Conservation (phyloP, 2,888 invertebrate genomes). For the Oligia fasciuncula region DNA sequence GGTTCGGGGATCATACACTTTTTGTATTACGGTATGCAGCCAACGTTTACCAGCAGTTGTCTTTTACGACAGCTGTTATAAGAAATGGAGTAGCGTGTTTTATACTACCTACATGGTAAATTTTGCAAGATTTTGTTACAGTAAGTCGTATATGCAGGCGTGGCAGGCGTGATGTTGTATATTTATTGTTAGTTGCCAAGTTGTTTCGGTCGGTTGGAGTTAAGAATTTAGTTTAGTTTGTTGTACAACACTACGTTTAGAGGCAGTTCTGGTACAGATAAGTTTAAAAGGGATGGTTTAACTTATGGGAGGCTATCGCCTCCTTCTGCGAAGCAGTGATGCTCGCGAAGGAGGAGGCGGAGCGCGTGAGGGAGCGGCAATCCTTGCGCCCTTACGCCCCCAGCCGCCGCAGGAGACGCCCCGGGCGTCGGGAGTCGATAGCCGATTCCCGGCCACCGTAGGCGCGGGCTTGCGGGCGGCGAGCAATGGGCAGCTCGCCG, state of each 20-base stretch:
- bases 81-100: background rate
- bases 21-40: background rate
- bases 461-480: no score
- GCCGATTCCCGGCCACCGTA: no score
- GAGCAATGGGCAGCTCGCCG: no score
- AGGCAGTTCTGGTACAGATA: background rate
- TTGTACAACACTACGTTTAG: background rate
- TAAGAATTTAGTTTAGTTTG: constrained; percentile 9
- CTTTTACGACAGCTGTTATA: background rate
- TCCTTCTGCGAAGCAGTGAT: no score
- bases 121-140: background rate
- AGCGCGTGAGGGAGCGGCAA: no score
- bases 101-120: background rate
- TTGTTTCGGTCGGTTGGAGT: constrained; percentile 7
- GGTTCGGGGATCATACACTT: background rate
- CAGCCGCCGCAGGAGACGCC: no score
- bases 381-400: no score
- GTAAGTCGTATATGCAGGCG: background rate
- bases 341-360: no score
- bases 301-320: no score
- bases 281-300: background rate
- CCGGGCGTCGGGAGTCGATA: no score
- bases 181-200: constrained; percentile 2
- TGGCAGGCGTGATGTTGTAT: background rate
- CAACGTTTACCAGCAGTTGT: background rate